Percentiles rank a stretch among this genome's conserved stretches.
These are phyloP conservation scores for Meandrina meandrites DNA, from an alignment of 92 coral and sea anemone genomes.

Conservation along the genomic window DNA sequence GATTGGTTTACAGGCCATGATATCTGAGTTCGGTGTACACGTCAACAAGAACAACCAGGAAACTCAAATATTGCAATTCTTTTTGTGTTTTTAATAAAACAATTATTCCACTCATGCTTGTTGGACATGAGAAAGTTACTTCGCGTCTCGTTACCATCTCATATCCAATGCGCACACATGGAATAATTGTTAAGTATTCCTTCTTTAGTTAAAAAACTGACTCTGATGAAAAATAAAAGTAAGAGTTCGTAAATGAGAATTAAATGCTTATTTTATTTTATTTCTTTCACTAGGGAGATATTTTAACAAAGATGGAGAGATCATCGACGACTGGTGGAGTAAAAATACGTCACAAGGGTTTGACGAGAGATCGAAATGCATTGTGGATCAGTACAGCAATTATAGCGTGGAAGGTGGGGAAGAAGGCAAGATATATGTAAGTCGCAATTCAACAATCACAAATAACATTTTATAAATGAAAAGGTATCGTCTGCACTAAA, in stretches of 20 bases:
- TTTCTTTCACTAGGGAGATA: constrained; percentile 54
- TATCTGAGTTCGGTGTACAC: too few relatives aligned
- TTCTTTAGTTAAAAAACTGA: too few relatives aligned
- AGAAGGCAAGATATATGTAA: constrained; percentile 52
- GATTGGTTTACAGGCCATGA: too few relatives aligned
- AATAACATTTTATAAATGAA: background rate
- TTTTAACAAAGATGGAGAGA: constrained; percentile 75
- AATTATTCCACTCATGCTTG: too few relatives aligned
- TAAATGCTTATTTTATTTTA: too few relatives aligned
- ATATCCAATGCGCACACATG: too few relatives aligned
- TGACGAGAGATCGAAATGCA: constrained; percentile 68
- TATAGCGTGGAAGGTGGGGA: constrained; percentile 62
- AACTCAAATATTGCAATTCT: too few relatives aligned
- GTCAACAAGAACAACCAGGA: too few relatives aligned
- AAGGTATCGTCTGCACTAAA: background rate
- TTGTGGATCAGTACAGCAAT: constrained; percentile 73
- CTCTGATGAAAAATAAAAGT: background rate
- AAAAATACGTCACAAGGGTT: constrained; percentile 63
- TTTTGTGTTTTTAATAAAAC: too few relatives aligned
- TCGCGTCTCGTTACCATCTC: too few relatives aligned
- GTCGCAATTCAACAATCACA: background rate
- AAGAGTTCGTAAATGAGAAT: background rate
- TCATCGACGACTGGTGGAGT: constrained; percentile 68
- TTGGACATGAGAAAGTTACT: too few relatives aligned
- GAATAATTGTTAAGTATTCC: too few relatives aligned